Evolutionary conservation across 2,888 invertebrate species (phyloP).

Genomic region (Ashinkailepas kermadecensis): DNA sequence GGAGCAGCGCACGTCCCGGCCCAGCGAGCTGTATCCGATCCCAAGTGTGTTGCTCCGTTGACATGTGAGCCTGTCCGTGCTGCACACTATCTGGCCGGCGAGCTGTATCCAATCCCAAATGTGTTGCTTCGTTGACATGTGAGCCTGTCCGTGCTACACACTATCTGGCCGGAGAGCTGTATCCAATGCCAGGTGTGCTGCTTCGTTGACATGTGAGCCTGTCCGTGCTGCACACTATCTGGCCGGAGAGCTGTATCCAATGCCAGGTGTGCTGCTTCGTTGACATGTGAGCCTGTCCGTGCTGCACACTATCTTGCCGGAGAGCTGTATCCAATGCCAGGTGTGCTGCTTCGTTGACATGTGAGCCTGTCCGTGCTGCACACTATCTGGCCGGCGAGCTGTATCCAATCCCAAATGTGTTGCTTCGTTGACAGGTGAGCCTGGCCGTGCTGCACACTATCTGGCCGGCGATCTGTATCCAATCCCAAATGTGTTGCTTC

Average conservation of each 20-base stretch:
- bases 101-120: too few species aligned
- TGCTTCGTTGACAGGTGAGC: constrained; percentile 44
- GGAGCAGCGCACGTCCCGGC: too few species aligned
- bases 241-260: too few species aligned
- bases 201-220: constrained; percentile 47
- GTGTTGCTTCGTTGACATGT: constrained; percentile 39
- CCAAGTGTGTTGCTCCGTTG: too few species aligned
- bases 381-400: constrained; percentile 58
- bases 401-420: too few species aligned
- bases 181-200: too few species aligned
- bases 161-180: too few species aligned
- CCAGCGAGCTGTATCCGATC: too few species aligned
- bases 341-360: constrained; percentile 34
- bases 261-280: too few species aligned
- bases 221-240: constrained; percentile 61
- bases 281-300: constrained; percentile 55
- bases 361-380: constrained; percentile 63
- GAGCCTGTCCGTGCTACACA: constrained; percentile 63
- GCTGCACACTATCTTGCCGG: constrained; percentile 60
- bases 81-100: constrained; percentile 64
- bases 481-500: too few species aligned
- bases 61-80: constrained; percentile 55
- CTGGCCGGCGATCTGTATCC: too few species aligned
- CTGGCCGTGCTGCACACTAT: constrained; percentile 64
- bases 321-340: too few species aligned